A percentile compares a stretch with the other conserved stretches of the same genome.
These are phyloP conservation scores for Vireo altiloquus DNA, from an alignment of 2,113 vertebrate genomes.

Conservation along the genomic window DNA sequence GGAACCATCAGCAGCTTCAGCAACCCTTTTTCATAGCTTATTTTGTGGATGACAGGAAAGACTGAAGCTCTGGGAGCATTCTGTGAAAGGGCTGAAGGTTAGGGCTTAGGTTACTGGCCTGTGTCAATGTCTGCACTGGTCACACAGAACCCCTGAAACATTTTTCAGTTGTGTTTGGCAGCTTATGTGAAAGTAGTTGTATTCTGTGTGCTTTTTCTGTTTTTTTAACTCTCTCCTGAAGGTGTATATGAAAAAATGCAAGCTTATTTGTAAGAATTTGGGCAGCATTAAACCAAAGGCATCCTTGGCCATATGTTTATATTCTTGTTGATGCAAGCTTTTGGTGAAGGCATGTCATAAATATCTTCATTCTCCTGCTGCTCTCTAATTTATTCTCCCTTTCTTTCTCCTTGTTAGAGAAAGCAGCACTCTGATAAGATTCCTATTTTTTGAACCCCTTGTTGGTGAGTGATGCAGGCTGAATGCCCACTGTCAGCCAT, in stretches of 20 bases:
- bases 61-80: neutral
- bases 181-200: neutral
- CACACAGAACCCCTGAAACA: neutral
- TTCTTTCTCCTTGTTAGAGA: neutral
- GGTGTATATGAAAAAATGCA: neutral
- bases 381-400: neutral
- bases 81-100: neutral
- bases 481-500: constrained; percentile 16
- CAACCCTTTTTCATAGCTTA: neutral
- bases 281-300: neutral
- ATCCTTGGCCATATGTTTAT: neutral
- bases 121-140: neutral
- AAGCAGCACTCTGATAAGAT: neutral
- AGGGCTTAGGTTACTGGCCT: neutral
- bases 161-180: neutral
- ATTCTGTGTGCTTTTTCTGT: neutral
- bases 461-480: neutral
- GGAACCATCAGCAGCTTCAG: neutral
- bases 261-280: neutral
- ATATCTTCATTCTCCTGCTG: neutral
- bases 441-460: neutral
- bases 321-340: neutral
- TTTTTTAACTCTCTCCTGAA: neutral
- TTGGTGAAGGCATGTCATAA: neutral
- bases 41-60: neutral